Percentiles rank a stretch among this genome's conserved stretches.
Evolutionary conservation across 2,113 vertebrate species (phyloP).

Genomic region (Columbina picui): DNA sequence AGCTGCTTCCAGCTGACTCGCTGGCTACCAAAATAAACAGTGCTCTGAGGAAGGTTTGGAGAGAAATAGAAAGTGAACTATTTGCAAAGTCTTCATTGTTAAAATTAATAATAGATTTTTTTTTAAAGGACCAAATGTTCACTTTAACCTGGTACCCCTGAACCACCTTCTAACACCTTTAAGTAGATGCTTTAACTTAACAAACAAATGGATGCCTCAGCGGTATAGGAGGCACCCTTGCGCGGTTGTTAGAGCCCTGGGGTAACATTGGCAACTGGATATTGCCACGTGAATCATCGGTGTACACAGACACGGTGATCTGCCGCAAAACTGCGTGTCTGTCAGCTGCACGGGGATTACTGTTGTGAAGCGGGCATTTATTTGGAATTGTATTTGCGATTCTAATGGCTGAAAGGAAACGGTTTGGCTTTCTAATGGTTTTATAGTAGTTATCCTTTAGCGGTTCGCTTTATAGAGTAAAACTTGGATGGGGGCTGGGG

Average conservation of each 20-base stretch:
- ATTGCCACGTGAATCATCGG: not conserved
- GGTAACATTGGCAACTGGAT: not conserved
- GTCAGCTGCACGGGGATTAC: not conserved
- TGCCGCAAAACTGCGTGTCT: not conserved
- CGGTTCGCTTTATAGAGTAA: not conserved
- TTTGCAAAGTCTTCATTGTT: not conserved
- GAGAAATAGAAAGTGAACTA: not conserved
- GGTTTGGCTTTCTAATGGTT: not conserved
- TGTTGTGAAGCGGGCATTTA: not conserved
- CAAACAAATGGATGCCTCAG: not conserved
- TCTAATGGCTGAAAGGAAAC: not conserved
- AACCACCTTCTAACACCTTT: not conserved
- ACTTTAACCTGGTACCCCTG: not conserved
- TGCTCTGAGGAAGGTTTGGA: not conserved
- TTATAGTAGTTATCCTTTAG: not conserved
- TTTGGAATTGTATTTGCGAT: not conserved
- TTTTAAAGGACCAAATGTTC: not conserved
- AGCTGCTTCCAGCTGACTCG: not conserved
- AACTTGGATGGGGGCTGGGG: not conserved
- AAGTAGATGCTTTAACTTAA: not conserved
- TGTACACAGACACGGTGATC: not conserved
- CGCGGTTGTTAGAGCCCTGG: not conserved
- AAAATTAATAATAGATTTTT: not conserved
- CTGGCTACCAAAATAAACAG: constrained; percentile 17
- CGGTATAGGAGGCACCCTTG: not conserved